phyloP scores from a whole-genome alignment of 2,797 vertebrate genomes.

The Anomalospiza imberbis region DNA sequence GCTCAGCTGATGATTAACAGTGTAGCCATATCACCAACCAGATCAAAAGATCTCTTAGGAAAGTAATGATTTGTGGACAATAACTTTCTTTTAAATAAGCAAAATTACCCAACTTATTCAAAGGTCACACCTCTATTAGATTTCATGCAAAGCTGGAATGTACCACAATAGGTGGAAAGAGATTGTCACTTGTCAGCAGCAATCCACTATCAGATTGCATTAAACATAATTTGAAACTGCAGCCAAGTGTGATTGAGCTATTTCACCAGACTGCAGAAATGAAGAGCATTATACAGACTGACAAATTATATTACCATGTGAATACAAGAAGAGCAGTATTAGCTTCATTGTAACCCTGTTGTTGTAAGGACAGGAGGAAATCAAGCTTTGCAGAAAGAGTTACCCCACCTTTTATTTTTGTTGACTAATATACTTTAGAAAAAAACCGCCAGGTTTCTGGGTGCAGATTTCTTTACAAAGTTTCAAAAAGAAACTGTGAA shows the following conservation, averaged over 20 bases:
- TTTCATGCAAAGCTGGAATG: not conserved
- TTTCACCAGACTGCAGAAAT: conserved; percentile 3
- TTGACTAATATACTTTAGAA: not conserved
- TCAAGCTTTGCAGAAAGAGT: not conserved
- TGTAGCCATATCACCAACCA: not conserved
- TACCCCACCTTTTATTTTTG: not conserved
- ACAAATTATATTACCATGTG: not conserved
- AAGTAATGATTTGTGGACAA: not conserved
- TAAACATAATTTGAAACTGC: not conserved
- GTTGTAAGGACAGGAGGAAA: not conserved
- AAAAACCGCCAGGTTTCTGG: not conserved
- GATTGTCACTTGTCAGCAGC: not conserved
- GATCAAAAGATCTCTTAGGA: not conserved
- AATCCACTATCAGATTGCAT: not conserved
- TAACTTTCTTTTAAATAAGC: not conserved
- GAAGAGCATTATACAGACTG: not conserved
- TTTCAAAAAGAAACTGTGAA: not conserved
- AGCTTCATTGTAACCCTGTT: not conserved
- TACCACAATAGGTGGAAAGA: not conserved
- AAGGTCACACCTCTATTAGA: not conserved
- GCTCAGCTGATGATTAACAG: not conserved
- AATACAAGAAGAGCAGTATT: not conserved
- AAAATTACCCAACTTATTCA: not conserved
- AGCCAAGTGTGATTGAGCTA: not conserved
- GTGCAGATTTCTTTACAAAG: not conserved